These are phyloP conservation scores for Sebastes itinus DNA, from an alignment of 2,797 vertebrate species.

Conservation along the genomic window DNA sequence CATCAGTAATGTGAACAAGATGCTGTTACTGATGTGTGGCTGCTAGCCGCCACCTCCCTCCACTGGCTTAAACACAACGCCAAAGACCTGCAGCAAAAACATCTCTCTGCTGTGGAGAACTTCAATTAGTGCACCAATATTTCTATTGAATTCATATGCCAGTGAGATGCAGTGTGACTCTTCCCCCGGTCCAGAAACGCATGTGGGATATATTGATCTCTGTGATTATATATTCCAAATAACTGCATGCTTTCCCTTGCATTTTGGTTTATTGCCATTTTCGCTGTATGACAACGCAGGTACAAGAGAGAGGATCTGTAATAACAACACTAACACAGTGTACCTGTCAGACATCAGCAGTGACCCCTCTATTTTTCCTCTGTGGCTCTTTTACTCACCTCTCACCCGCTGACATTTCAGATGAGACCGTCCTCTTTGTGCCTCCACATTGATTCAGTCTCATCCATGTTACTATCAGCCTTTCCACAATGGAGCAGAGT, in stretches of 20 bases:
- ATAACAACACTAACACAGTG: constrained; percentile 54
- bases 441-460: constrained; percentile 58
- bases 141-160: constrained; percentile 5
- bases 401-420: constrained; percentile 73
- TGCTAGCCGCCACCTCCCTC: constrained; percentile 27
- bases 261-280: constrained; percentile 24
- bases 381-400: constrained; percentile 57
- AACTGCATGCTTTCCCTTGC: constrained; percentile 63
- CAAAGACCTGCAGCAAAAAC: constrained; percentile 35
- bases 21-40: constrained; percentile 64
- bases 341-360: constrained; percentile 57
- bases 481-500: constrained; percentile 12
- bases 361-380: constrained; percentile 48
- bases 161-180: constrained; percentile 45
- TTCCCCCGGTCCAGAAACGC: constrained; percentile 70
- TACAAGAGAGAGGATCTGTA: constrained; percentile 36
- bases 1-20: constrained; percentile 69
- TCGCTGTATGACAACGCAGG: constrained; percentile 18
- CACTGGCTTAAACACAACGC: constrained; percentile 39
- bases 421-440: constrained; percentile 53
- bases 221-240: constrained; percentile 64
- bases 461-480: constrained; percentile 29
- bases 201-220: constrained; percentile 72
- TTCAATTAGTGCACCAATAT: constrained; percentile 33
- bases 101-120: constrained; percentile 1